Percentiles rank a stretch among this genome's conserved stretches.
phyloP scores from a whole-genome alignment of 2,113 vertebrate species.

The Lamprotornis superbus region DNA sequence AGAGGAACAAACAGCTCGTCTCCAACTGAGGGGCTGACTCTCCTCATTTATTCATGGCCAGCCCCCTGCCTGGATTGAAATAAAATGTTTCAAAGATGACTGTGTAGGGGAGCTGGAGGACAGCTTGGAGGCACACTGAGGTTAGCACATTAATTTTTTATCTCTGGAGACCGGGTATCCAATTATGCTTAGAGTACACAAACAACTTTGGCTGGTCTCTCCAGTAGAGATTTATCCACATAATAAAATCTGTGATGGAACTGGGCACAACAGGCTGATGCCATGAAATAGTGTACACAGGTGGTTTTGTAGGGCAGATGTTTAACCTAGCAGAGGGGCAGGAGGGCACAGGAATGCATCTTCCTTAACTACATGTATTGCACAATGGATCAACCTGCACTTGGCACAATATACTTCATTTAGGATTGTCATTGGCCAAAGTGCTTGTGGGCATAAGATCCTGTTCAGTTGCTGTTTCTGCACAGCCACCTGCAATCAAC shows the following conservation, averaged over 20 bases:
- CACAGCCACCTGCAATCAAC: background rate
- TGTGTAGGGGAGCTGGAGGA: constrained; percentile 55
- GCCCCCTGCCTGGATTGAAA: constrained; percentile 64
- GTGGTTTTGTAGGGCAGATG: background rate
- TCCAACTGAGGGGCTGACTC: constrained; percentile 66
- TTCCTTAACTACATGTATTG: background rate
- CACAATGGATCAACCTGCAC: background rate
- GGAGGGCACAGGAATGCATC: background rate
- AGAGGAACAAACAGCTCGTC: constrained; percentile 62
- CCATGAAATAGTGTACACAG: background rate
- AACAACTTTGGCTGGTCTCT: constrained; percentile 45
- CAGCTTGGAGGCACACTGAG: constrained; percentile 62
- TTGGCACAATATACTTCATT: background rate
- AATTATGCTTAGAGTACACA: constrained; percentile 61
- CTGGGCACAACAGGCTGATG: background rate
- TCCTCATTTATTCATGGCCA: constrained; percentile 69
- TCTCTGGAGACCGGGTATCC: constrained; percentile 60
- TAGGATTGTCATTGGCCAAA: background rate
- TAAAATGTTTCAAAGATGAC: constrained; percentile 63
- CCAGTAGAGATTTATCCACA: constrained; percentile 34
- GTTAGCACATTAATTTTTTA: constrained; percentile 65
- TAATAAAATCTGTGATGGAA: constrained; percentile 15
- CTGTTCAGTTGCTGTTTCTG: background rate
- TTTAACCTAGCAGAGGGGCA: background rate
- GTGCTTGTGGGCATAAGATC: background rate